Evolutionary conservation across 2,888 invertebrate genomes (phyloP).

Genomic region (Cephus rjabovi): DNA sequence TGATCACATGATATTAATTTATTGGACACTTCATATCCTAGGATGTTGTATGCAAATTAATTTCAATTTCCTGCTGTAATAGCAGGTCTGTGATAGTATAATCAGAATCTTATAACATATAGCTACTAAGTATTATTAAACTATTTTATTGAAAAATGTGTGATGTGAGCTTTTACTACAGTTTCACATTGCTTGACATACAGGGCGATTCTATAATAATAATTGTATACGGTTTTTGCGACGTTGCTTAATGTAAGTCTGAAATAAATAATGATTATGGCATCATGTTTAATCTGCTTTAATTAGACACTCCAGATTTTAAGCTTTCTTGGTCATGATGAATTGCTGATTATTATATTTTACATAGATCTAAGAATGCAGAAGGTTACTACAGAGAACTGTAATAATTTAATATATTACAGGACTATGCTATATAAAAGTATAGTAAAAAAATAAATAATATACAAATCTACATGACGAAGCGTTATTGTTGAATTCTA

Average conservation of each 20-base stretch:
- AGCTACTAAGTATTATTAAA: not conserved
- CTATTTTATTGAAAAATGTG: not conserved
- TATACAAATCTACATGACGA: not conserved
- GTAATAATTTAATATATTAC: not conserved
- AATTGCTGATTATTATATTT: not conserved
- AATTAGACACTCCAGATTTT: not conserved
- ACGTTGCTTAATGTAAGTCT: not conserved
- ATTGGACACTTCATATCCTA: not conserved
- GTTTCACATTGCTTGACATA: not conserved
- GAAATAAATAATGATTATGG: not conserved
- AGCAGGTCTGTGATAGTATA: not conserved
- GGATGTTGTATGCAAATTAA: not conserved
- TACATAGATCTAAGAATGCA: not conserved
- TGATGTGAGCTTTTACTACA: not conserved
- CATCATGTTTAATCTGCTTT: not conserved
- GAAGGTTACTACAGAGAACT: not conserved
- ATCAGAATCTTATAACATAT: not conserved
- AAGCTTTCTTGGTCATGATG: not conserved
- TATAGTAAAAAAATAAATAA: constrained; percentile 4
- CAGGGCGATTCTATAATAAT: not conserved
- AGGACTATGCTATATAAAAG: not conserved
- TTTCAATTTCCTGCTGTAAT: not conserved
- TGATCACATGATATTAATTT: not conserved
- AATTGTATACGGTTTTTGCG: not conserved
- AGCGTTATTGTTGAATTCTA: not conserved